These are phyloP conservation scores for Poicephalus gulielmi DNA, from an alignment of 2,113 vertebrate genomes.

Conservation along the genomic window DNA sequence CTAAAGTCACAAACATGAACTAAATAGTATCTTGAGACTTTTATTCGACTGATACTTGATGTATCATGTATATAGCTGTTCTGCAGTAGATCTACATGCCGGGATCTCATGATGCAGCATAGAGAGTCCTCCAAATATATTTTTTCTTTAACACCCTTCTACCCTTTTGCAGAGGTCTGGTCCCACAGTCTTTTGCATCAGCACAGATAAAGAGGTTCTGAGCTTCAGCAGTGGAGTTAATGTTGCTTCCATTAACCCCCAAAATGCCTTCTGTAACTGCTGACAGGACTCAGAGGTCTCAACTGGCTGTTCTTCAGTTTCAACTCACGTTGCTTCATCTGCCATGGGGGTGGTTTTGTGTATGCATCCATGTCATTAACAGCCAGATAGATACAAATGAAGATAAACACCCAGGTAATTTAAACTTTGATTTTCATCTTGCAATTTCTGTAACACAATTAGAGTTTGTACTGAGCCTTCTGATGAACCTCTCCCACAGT, in stretches of 20 bases:
- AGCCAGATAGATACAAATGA: not conserved
- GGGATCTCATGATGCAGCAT: not conserved
- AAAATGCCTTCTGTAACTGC: not conserved
- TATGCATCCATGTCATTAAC: not conserved
- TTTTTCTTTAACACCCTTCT: not conserved
- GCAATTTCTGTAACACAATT: not conserved
- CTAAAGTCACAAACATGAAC: not conserved
- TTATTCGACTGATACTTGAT: not conserved
- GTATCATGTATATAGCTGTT: not conserved
- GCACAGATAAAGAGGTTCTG: not conserved
- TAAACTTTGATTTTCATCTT: slow-evolving; percentile 1
- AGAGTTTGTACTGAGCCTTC: not conserved
- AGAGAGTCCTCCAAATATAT: not conserved
- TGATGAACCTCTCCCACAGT: not conserved
- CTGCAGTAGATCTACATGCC: not conserved
- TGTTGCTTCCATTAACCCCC: not conserved
- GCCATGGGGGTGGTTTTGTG: not conserved
- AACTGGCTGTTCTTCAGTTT: not conserved
- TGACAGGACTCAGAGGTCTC: not conserved
- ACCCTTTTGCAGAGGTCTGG: not conserved
- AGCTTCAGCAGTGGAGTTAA: not conserved
- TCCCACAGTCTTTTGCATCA: not conserved
- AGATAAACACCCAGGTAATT: not conserved
- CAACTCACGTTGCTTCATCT: not conserved
- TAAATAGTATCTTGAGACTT: not conserved